phyloP scores from a whole-genome alignment of 1,140 invertebrate genomes.

The Macrocentrus cingulum region DNA sequence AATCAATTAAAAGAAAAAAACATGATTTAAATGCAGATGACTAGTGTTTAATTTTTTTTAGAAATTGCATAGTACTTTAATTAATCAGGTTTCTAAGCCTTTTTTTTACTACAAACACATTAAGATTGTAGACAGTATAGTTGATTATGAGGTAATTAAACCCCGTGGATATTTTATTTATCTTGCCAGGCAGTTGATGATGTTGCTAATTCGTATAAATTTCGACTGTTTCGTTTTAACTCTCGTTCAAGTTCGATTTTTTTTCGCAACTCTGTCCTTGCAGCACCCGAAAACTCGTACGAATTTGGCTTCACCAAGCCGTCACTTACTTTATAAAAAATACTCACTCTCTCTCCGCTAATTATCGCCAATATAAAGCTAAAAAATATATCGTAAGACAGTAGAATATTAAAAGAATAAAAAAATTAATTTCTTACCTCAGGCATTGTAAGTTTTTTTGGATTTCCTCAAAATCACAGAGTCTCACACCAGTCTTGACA shows the following conservation, averaged over 20 bases:
- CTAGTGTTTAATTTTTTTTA: no score
- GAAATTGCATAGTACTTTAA: no score
- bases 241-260: conserved; percentile 1
- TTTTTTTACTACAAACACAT: no score
- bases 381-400: not conserved
- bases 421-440: conserved; percentile 9
- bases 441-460: conserved; percentile 12
- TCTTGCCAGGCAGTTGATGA: not conserved
- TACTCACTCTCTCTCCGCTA: conserved; percentile 5
- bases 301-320: conserved; percentile 6
- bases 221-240: not conserved
- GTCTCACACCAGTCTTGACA: conserved; percentile 11
- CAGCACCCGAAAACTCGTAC: conserved; percentile 6
- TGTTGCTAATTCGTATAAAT: conserved; percentile 17
- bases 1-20: no score
- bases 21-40: no score
- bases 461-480: conserved; percentile 17
- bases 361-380: conserved; percentile 5
- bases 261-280: no score
- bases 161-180: no score
- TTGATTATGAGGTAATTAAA: no score
- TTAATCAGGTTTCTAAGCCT: no score
- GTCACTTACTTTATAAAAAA: conserved; percentile 28
- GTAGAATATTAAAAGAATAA: not conserved
- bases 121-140: no score